Conservation (phyloP, 2,888 invertebrate genomes). For the Nephrotoma appendiculata region DNA sequence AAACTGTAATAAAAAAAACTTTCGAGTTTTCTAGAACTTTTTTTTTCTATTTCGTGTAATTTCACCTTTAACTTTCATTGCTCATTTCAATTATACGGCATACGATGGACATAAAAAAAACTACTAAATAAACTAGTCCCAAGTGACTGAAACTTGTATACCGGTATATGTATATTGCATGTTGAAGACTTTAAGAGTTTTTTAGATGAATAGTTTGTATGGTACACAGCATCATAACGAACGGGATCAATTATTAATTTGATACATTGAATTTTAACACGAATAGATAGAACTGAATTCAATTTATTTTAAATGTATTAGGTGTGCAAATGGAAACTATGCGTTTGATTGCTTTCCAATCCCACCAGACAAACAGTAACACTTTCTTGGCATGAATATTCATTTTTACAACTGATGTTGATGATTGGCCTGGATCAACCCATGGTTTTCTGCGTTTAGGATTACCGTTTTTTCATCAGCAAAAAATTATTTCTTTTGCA, state of each 20-base stretch:
- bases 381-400: too few relatives aligned
- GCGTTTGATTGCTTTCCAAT: too few relatives aligned
- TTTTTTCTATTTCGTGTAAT: neutral
- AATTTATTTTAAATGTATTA: neutral
- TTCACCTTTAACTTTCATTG: neutral
- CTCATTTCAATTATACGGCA: neutral
- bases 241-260: neutral
- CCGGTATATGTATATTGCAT: neutral
- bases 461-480: too few relatives aligned
- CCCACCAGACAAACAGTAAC: too few relatives aligned
- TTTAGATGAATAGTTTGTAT: neutral
- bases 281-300: neutral
- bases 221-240: neutral
- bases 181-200: neutral
- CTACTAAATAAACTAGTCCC: neutral
- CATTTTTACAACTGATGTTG: too few relatives aligned
- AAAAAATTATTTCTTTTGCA: too few relatives aligned
- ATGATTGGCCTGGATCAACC: too few relatives aligned
- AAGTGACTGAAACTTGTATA: neutral
- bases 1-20: neutral
- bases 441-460: too few relatives aligned
- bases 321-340: too few relatives aligned
- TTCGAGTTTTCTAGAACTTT: neutral
- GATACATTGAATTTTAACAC: neutral
- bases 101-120: neutral